Conservation (phyloP, 2,888 invertebrate genomes). For the Troides helena region DNA sequence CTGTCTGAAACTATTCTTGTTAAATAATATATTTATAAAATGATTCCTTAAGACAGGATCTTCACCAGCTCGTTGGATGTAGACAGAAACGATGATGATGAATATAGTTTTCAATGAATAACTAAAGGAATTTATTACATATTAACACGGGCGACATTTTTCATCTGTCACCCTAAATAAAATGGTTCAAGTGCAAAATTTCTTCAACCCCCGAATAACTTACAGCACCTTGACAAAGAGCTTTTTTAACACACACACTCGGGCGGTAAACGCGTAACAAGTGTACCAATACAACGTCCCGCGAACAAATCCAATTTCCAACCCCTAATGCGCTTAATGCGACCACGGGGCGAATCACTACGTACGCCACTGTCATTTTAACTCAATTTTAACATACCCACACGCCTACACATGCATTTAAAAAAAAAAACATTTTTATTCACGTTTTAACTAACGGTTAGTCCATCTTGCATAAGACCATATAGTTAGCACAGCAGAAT, state of each 20-base stretch:
- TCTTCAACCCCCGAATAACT: slow-evolving; percentile 36
- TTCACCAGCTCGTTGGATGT: no score
- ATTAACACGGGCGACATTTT: background rate
- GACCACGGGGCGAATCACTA: slow-evolving; percentile 78
- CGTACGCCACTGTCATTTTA: slow-evolving; percentile 79
- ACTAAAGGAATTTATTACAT: background rate
- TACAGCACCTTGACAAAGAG: slow-evolving; percentile 46
- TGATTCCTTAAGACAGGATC: no score
- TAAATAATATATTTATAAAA: no score
- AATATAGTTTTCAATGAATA: no score
- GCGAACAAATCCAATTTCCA: slow-evolving; percentile 75
- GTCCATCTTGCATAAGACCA: no score
- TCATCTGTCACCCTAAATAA: background rate
- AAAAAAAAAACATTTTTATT: slow-evolving; percentile 31
- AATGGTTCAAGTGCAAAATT: background rate
- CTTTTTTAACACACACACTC: slow-evolving; percentile 58
- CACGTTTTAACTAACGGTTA: background rate
- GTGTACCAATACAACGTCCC: slow-evolving; percentile 77
- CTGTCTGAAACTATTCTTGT: no score
- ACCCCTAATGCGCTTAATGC: slow-evolving; percentile 77
- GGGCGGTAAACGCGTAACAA: slow-evolving; percentile 69
- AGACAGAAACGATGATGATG: no score
- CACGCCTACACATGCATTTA: slow-evolving; percentile 42
- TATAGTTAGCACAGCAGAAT: background rate
- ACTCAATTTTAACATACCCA: slow-evolving; percentile 72